Evolutionary conservation across 1,140 invertebrate genomes (phyloP).

Genomic region (Dysdera silvatica): DNA sequence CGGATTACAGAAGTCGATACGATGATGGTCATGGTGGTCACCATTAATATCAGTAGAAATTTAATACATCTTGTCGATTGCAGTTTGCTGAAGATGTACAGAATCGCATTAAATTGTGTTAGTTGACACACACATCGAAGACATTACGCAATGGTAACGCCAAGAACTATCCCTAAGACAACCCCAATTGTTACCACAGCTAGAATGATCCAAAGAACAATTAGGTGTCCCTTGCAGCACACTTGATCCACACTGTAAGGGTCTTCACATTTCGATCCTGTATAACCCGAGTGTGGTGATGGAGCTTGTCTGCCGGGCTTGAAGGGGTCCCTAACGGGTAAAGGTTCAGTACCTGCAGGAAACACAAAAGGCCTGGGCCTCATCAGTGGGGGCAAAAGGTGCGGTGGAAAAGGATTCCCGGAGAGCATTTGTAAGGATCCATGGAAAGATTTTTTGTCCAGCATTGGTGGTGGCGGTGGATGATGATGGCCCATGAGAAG

Average conservation of each 20-base stretch:
- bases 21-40: too few relatives aligned
- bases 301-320: constrained; percentile 26
- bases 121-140: too few relatives aligned
- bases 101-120: too few relatives aligned
- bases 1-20: too few relatives aligned
- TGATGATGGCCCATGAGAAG: background rate
- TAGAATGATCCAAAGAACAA: constrained; percentile 41
- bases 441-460: constrained; percentile 29
- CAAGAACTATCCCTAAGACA: constrained; percentile 39
- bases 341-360: constrained; percentile 26
- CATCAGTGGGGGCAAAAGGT: constrained; percentile 25
- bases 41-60: too few relatives aligned
- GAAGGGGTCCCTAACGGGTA: constrained; percentile 30
- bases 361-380: constrained; percentile 23
- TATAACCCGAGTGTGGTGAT: constrained; percentile 17
- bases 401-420: background rate
- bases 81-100: too few relatives aligned
- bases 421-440: constrained; percentile 27
- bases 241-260: constrained; percentile 24
- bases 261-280: constrained; percentile 19
- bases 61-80: too few relatives aligned
- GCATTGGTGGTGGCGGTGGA: background rate
- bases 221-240: constrained; percentile 38
- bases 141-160: constrained; percentile 29
- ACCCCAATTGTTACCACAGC: constrained; percentile 41